Conservation (phyloP, 2,888 invertebrate species). For the Tetrapedia diversipes region DNA sequence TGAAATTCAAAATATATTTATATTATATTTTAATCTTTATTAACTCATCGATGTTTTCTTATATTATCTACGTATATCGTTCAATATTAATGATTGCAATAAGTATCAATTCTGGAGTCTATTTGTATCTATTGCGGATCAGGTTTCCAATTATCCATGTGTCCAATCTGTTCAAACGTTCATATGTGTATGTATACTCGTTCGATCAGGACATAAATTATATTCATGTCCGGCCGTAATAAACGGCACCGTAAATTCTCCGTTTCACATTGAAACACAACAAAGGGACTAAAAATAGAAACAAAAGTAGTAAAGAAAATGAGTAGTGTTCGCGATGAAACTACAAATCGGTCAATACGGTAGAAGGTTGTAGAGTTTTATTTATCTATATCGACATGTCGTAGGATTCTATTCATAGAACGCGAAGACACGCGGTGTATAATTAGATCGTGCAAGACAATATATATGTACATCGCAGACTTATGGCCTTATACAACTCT, state of each 20-base stretch:
- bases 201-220: background rate
- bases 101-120: no score
- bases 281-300: background rate
- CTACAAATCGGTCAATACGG: constrained; percentile 60
- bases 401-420: constrained; percentile 64
- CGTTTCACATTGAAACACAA: background rate
- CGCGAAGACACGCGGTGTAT: constrained; percentile 28
- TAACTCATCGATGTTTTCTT: no score
- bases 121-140: background rate
- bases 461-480: background rate
- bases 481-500: no score
- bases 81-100: no score
- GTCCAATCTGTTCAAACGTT: background rate
- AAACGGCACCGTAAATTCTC: background rate
- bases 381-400: constrained; percentile 51
- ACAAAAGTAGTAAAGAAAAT: background rate
- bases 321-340: constrained; percentile 7
- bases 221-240: background rate
- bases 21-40: no score
- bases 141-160: background rate
- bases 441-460: constrained; percentile 41
- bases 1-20: no score
- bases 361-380: constrained; percentile 60
- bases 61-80: no score
- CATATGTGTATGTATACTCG: no score